These are phyloP conservation scores for Riparia riparia DNA, from an alignment of 2,113 vertebrate species.

Conservation along the genomic window DNA sequence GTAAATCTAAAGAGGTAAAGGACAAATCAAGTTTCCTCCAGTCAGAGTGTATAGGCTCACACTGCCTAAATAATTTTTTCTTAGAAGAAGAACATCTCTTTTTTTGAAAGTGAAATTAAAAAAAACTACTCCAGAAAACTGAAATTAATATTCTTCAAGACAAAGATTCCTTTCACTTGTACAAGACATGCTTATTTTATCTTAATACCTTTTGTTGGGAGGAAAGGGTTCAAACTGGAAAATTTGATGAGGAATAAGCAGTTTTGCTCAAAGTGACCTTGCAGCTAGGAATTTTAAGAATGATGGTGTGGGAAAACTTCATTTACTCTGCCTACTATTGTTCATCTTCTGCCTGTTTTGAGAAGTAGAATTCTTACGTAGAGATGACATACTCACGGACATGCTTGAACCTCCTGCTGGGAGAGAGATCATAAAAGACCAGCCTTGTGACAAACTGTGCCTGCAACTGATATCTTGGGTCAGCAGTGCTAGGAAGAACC, in stretches of 20 bases:
- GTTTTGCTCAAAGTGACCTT: background rate
- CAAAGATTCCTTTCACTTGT: background rate
- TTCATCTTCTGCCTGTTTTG: background rate
- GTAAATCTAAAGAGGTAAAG: background rate
- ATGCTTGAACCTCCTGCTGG: background rate
- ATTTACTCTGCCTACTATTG: background rate
- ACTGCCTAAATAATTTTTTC: background rate
- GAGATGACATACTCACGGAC: background rate
- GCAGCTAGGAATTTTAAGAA: background rate
- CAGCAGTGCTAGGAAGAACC: accelerated
- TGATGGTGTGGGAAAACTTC: background rate
- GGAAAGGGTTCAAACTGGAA: background rate
- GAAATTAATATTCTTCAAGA: background rate
- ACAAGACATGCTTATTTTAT: background rate
- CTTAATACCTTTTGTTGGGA: background rate
- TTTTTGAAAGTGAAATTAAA: background rate
- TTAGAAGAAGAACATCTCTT: background rate
- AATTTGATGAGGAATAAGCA: background rate
- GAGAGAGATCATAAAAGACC: background rate
- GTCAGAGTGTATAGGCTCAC: background rate
- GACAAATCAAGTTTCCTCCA: background rate
- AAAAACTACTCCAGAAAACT: background rate
- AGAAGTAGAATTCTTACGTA: background rate
- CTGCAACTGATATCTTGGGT: background rate
- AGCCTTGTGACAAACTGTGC: background rate